A percentile compares a stretch with the other conserved stretches of the same genome.
phyloP scores from a whole-genome alignment of 2,113 vertebrate genomes.

The Prietella phreatophila region DNA sequence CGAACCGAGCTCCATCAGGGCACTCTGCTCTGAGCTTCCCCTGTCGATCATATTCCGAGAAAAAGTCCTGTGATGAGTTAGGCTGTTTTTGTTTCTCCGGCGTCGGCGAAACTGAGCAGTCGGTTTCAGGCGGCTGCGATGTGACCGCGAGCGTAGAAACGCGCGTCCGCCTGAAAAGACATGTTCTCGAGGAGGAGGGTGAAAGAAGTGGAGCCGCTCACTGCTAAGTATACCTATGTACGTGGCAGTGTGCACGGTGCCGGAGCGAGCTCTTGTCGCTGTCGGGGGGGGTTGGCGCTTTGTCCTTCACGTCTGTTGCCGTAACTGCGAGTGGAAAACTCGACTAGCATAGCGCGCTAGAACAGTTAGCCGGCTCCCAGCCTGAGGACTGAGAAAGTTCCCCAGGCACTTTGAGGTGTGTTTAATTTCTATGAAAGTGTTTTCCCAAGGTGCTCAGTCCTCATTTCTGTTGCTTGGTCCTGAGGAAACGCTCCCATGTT shows the following conservation, averaged over 20 bases:
- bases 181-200: conserved; percentile 73
- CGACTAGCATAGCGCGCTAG: neutral
- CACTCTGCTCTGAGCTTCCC: too few relatives aligned
- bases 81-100: conserved; percentile 19
- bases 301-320: neutral
- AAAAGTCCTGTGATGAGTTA: conserved; percentile 44
- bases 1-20: too few relatives aligned
- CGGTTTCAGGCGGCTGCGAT: conserved; percentile 61
- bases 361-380: neutral
- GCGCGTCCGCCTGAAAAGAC: conserved; percentile 56
- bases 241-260: conserved; percentile 46
- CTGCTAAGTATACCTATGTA: conserved; percentile 73
- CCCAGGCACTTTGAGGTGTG: neutral
- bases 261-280: too few relatives aligned
- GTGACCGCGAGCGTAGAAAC: conserved; percentile 42
- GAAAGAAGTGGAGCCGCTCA: conserved; percentile 68
- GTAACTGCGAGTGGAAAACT: neutral
- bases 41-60: conserved; percentile 52
- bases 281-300: neutral
- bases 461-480: neutral
- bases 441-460: neutral
- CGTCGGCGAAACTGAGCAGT: conserved; percentile 32
- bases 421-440: neutral
- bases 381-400: neutral
- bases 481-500: neutral